These are phyloP conservation scores for Eleutherodactylus coqui DNA, from an alignment of 2,797 vertebrate species.

Conservation along the genomic window DNA sequence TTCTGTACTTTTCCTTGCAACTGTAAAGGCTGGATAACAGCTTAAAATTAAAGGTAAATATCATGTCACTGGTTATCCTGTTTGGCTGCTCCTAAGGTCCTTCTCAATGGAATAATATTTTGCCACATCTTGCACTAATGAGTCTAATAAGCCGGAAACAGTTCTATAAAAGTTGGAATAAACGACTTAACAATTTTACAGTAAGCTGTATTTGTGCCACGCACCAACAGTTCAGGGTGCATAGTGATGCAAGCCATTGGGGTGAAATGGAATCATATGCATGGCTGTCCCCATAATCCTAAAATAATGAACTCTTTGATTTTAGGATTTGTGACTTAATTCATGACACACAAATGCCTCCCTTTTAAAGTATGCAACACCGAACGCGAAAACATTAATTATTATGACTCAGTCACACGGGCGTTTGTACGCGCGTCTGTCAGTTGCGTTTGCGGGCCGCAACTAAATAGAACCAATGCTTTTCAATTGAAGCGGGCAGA, in stretches of 20 bases:
- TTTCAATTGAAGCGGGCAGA: too few species aligned
- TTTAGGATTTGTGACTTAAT: not conserved
- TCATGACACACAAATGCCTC: not conserved
- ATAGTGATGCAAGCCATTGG: conserved; percentile 6
- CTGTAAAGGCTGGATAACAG: too few species aligned
- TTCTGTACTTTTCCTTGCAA: too few species aligned
- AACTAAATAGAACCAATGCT: too few species aligned
- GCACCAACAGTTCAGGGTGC: not conserved
- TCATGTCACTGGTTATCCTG: not conserved
- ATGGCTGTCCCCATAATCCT: not conserved
- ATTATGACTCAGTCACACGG: too few species aligned
- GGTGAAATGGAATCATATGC: conserved; percentile 4
- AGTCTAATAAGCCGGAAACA: not conserved
- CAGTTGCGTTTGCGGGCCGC: too few species aligned
- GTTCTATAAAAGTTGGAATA: not conserved
- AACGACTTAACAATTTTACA: not conserved
- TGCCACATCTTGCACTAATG: not conserved
- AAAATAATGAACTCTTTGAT: conserved; percentile 4
- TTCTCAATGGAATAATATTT: not conserved
- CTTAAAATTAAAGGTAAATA: too few species aligned
- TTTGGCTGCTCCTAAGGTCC: not conserved
- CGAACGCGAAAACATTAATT: not conserved
- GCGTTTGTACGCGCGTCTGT: too few species aligned
- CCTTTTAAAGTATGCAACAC: not conserved
- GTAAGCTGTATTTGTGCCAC: not conserved